Percentiles rank a stretch among this genome's conserved stretches.
These are phyloP conservation scores for Hydropotes inermis DNA, from an alignment of 2,113 vertebrate species.

Conservation along the genomic window DNA sequence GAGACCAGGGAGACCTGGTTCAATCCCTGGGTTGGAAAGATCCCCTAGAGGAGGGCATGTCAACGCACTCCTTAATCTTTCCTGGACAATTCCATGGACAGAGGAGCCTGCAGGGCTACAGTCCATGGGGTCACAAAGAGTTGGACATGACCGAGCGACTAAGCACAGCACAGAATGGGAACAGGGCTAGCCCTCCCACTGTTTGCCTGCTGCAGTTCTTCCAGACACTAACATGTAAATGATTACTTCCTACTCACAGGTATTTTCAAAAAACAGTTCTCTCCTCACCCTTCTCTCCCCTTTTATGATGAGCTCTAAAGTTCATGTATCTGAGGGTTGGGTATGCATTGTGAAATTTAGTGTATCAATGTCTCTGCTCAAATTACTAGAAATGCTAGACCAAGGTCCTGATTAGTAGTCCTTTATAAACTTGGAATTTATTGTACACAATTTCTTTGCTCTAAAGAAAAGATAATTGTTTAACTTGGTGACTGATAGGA, in stretches of 20 bases:
- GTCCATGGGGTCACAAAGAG: neutral
- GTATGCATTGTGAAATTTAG: neutral
- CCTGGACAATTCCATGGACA: neutral
- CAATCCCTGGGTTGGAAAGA: neutral
- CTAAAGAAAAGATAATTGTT: neutral
- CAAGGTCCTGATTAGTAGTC: neutral
- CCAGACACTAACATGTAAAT: neutral
- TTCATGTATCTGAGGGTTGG: neutral
- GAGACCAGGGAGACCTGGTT: neutral
- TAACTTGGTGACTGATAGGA: neutral
- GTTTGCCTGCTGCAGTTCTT: neutral
- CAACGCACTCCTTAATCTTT: neutral
- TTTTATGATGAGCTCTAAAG: neutral
- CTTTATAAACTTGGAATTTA: neutral
- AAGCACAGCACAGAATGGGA: neutral
- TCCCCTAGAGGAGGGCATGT: neutral
- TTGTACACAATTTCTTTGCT: neutral
- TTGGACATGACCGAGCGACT: accelerated
- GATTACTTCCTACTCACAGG: neutral
- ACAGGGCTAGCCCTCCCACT: neutral
- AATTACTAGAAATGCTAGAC: neutral
- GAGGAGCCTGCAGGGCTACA: neutral
- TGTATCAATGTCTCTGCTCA: neutral
- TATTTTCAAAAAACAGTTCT: neutral
- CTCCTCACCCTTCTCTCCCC: too few relatives aligned